A percentile compares a stretch with the other conserved stretches of the same genome.
These are phyloP conservation scores for Cephus sareptanus DNA, from an alignment of 2,888 invertebrate species.

Conservation along the genomic window DNA sequence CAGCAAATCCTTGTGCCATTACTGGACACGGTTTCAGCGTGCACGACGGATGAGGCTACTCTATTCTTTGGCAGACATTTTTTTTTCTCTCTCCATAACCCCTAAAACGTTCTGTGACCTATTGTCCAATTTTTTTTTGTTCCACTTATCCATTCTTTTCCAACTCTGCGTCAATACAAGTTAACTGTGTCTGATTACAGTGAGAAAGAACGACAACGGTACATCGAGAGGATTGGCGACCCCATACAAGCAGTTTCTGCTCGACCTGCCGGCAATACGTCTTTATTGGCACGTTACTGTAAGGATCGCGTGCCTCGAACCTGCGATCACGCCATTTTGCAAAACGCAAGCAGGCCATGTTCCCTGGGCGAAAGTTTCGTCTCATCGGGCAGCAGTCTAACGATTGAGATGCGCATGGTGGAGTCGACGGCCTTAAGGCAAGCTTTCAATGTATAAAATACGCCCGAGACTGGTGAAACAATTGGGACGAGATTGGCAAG, in stretches of 20 bases:
- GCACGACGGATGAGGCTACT: neutral
- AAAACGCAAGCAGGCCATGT: constrained; percentile 76
- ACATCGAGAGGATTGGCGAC: constrained; percentile 45
- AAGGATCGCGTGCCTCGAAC: constrained; percentile 84
- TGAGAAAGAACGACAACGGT: constrained; percentile 61
- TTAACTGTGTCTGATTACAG: constrained; percentile 39
- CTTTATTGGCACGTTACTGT: constrained; percentile 84
- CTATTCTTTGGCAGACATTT: neutral
- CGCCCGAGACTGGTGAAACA: neutral
- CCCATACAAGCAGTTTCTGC: constrained; percentile 38
- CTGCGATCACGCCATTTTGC: constrained; percentile 83
- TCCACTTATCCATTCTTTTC: neutral
- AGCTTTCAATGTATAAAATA: constrained; percentile 46
- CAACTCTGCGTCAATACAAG: neutral
- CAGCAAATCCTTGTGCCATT: neutral
- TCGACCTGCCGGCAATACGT: constrained; percentile 76
- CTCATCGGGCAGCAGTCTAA: constrained; percentile 83
- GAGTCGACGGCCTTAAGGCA: constrained; percentile 88
- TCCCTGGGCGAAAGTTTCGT: constrained; percentile 85
- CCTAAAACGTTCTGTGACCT: neutral
- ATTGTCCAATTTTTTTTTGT: neutral
- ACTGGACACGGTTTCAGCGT: neutral
- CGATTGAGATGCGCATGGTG: constrained; percentile 81
- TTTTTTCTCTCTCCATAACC: neutral
- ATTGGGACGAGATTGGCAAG: neutral